phyloP scores from a whole-genome alignment of 2,888 invertebrate genomes.

The Halictus ligatus region DNA sequence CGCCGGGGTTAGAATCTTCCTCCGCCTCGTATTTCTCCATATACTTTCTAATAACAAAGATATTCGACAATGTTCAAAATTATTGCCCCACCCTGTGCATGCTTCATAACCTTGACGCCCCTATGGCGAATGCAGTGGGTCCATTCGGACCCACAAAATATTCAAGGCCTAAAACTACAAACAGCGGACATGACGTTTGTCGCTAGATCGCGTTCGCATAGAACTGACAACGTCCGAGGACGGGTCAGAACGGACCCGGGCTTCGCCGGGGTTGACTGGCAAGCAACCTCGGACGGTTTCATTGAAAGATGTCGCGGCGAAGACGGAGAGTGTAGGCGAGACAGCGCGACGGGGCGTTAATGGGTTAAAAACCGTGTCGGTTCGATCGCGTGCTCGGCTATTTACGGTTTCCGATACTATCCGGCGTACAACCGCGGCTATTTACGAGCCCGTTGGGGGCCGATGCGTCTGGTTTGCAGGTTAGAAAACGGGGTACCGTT shows the following conservation, averaged over 20 bases:
- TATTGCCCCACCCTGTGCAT: neutral
- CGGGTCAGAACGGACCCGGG: neutral
- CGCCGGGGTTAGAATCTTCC: neutral
- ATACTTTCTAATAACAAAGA: no score
- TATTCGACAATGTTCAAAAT: no score
- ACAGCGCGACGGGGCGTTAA: neutral
- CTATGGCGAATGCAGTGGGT: neutral
- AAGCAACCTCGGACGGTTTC: neutral
- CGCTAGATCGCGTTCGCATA: neutral
- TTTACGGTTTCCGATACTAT: constrained; percentile 28
- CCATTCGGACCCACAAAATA: neutral
- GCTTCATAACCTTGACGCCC: neutral
- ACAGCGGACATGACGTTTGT: no score
- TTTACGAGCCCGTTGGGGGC: neutral
- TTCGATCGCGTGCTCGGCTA: constrained; percentile 10
- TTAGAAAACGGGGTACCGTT: constrained; percentile 45
- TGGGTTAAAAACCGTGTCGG: neutral
- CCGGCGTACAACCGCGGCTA: constrained; percentile 4
- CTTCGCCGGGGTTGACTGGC: neutral
- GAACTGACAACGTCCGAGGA: neutral
- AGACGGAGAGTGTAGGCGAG: neutral
- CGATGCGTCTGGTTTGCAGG: constrained; percentile 28
- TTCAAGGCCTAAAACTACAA: neutral
- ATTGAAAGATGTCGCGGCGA: neutral
- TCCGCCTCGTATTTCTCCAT: neutral